Percentiles rank a stretch among this genome's conserved stretches.
These are phyloP conservation scores for Pollimyrus isidori DNA, from an alignment of 2,113 vertebrate genomes.

Conservation along the genomic window DNA sequence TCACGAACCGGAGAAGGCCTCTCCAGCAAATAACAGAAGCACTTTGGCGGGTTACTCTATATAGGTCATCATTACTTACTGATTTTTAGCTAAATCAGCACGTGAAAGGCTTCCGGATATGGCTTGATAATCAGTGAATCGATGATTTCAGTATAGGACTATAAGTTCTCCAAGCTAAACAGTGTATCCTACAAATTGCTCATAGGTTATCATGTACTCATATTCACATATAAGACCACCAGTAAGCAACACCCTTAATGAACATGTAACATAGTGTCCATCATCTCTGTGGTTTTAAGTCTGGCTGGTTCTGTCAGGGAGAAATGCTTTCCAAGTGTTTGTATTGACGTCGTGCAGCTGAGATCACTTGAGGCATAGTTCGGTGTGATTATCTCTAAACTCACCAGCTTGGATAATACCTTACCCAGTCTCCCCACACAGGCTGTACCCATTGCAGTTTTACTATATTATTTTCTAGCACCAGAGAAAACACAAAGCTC, in stretches of 20 bases:
- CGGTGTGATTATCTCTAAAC: neutral
- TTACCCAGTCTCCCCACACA: neutral
- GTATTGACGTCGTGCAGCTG: neutral
- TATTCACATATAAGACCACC: neutral
- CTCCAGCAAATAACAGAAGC: conserved; percentile 22
- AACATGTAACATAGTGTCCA: neutral
- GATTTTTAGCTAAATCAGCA: conserved; percentile 13
- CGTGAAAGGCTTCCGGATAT: neutral
- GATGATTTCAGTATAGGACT: neutral
- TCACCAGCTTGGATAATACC: neutral
- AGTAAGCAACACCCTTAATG: neutral
- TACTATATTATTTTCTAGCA: neutral
- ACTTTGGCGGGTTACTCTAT: neutral
- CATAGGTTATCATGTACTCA: neutral
- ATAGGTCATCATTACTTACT: neutral
- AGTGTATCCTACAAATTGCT: neutral
- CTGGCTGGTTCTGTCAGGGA: neutral
- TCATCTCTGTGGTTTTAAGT: neutral
- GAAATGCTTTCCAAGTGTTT: neutral
- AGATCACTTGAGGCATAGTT: neutral
- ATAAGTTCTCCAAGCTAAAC: neutral
- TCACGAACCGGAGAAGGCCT: neutral
- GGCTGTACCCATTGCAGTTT: neutral
- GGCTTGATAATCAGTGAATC: neutral
- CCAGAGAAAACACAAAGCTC: neutral